Evolutionary conservation across 1,140 invertebrate species (phyloP).

Genomic region (Plutomurus gul): DNA sequence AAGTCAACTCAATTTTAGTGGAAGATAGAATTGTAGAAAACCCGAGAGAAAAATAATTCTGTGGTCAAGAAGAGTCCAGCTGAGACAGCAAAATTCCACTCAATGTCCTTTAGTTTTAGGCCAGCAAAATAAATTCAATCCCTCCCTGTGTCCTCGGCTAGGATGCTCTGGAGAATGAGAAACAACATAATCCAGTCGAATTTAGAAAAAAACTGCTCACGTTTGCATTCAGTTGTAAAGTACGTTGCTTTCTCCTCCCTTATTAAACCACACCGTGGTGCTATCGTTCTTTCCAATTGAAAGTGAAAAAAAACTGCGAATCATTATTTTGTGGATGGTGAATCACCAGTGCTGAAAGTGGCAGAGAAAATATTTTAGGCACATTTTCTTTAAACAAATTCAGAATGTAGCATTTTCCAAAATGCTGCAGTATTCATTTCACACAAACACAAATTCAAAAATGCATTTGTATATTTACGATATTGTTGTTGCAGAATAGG

Average conservation of each 20-base stretch:
- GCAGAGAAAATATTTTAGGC: too few species aligned
- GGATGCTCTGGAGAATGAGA: conserved; percentile 7
- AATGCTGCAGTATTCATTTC: too few species aligned
- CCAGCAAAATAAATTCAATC: conserved; percentile 16
- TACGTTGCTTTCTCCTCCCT: not conserved
- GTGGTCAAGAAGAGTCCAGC: conserved; percentile 39
- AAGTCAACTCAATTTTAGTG: conserved; percentile 4
- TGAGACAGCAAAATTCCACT: conserved; percentile 41
- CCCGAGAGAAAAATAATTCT: conserved; percentile 46
- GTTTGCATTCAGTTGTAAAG: not conserved
- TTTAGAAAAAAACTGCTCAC: conserved; percentile 31
- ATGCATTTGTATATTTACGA: too few species aligned
- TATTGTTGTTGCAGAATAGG: too few species aligned
- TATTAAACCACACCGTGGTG: too few species aligned
- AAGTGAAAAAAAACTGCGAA: too few species aligned
- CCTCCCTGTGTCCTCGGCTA: not conserved
- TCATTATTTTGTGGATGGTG: too few species aligned
- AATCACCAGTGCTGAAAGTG: too few species aligned
- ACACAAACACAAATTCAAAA: too few species aligned
- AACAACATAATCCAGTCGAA: not conserved
- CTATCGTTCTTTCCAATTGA: too few species aligned
- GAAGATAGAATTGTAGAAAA: conserved; percentile 30
- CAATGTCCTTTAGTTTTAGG: conserved; percentile 16
- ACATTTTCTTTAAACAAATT: too few species aligned
- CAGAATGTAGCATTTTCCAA: too few species aligned